These are phyloP conservation scores for Sinocyclocheilus grahami DNA, from an alignment of 2,113 vertebrate species.

Conservation along the genomic window DNA sequence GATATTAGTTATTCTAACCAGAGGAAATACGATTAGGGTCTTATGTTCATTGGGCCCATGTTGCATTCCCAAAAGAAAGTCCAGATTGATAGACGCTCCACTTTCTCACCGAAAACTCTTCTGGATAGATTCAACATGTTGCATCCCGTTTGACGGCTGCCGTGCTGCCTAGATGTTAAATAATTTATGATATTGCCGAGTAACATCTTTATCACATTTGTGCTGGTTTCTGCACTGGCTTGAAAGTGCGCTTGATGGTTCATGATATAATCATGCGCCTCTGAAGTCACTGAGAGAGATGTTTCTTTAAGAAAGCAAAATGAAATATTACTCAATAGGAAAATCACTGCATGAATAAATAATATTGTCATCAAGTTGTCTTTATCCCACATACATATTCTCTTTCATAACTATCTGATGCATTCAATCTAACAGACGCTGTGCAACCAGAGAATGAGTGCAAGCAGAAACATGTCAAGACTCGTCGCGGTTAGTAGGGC, in stretches of 20 bases:
- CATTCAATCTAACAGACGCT: background rate
- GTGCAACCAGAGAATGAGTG: background rate
- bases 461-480: background rate
- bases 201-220: slow-evolving; percentile 9
- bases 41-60: slow-evolving; percentile 67
- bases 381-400: background rate
- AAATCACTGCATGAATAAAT: slow-evolving; percentile 29
- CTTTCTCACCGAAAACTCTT: slow-evolving; percentile 55
- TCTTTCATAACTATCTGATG: background rate
- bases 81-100: slow-evolving; percentile 60
- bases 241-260: slow-evolving; percentile 1
- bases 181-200: background rate
- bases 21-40: slow-evolving; percentile 71
- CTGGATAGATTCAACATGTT: slow-evolving; percentile 1
- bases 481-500: background rate
- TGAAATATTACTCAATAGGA: slow-evolving; percentile 55
- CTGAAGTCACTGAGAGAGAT: background rate
- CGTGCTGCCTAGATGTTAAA: slow-evolving; percentile 55
- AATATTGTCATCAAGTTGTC: slow-evolving; percentile 7
- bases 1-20: slow-evolving; percentile 73
- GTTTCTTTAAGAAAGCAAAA: background rate
- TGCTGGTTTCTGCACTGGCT: background rate
- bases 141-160: slow-evolving; percentile 52
- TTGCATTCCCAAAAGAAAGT: slow-evolving; percentile 53
- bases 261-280: slow-evolving; percentile 14